Evolutionary conservation across 2,797 vertebrate species (phyloP).

Genomic region (Malurus leucopterus): DNA sequence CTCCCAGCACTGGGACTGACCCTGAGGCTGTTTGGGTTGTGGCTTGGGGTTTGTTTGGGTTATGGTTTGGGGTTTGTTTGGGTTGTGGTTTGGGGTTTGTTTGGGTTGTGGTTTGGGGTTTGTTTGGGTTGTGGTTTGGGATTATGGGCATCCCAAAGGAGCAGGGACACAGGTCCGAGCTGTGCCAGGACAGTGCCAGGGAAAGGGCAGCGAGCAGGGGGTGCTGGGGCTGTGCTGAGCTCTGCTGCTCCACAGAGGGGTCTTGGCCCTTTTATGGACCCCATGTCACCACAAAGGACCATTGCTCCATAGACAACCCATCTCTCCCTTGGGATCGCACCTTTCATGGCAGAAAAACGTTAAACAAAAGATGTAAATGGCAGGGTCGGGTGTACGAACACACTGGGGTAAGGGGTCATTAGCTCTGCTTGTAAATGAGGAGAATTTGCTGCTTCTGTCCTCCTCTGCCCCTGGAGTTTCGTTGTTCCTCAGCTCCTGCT

Average conservation of each 20-base stretch:
- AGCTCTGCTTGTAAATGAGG: neutral
- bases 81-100: too few species aligned
- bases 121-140: too few species aligned
- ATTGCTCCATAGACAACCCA: neutral
- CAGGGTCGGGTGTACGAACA: neutral
- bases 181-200: neutral
- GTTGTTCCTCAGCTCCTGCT: neutral
- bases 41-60: too few species aligned
- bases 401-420: neutral
- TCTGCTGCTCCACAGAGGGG: neutral
- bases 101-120: too few species aligned
- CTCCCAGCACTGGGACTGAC: neutral
- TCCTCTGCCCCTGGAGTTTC: neutral
- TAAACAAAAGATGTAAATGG: neutral
- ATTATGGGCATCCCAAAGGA: neutral
- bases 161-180: accelerated
- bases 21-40: too few species aligned
- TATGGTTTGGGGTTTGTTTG: too few species aligned
- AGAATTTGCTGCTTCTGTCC: neutral
- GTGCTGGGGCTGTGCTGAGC: accelerated
- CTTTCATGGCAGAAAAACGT: neutral
- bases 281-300: neutral
- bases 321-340: neutral
- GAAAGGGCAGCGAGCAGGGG: neutral
- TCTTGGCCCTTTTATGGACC: neutral